A percentile compares a stretch with the other conserved stretches of the same genome.
These are phyloP conservation scores for Tenthredo mesomela DNA, from an alignment of 2,888 invertebrate genomes.

Conservation along the genomic window DNA sequence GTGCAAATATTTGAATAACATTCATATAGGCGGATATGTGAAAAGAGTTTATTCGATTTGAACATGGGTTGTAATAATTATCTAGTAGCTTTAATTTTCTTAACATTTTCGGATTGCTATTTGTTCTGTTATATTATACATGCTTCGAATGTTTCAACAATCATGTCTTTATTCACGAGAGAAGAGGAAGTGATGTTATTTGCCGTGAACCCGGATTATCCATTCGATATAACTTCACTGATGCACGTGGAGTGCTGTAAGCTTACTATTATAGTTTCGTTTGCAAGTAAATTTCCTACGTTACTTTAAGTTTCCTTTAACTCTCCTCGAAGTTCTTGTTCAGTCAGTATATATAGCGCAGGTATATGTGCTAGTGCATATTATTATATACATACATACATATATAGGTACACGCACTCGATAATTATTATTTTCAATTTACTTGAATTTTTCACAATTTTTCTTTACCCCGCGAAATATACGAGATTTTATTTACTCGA, in stretches of 20 bases:
- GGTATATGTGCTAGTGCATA: too few species aligned
- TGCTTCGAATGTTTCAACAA: not conserved
- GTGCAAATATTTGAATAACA: conserved; percentile 31
- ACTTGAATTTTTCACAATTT: not conserved
- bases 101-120: not conserved
- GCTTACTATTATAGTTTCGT: not conserved
- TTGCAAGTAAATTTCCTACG: not conserved
- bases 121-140: not conserved
- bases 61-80: not conserved
- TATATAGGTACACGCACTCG: not conserved
- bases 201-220: not conserved
- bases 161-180: not conserved
- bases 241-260: not conserved
- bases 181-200: not conserved
- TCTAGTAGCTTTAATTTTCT: not conserved
- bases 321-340: not conserved
- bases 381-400: too few species aligned
- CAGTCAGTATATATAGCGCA: not conserved
- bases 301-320: not conserved
- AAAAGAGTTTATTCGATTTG: not conserved
- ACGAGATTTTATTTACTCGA: not conserved
- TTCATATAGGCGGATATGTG: not conserved
- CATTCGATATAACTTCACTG: not conserved
- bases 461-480: not conserved
- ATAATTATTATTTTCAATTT: not conserved